Base-by-base conservation (phyloP, 2,113 vertebrate genomes). In the Actenoides lindsayi region DNA sequence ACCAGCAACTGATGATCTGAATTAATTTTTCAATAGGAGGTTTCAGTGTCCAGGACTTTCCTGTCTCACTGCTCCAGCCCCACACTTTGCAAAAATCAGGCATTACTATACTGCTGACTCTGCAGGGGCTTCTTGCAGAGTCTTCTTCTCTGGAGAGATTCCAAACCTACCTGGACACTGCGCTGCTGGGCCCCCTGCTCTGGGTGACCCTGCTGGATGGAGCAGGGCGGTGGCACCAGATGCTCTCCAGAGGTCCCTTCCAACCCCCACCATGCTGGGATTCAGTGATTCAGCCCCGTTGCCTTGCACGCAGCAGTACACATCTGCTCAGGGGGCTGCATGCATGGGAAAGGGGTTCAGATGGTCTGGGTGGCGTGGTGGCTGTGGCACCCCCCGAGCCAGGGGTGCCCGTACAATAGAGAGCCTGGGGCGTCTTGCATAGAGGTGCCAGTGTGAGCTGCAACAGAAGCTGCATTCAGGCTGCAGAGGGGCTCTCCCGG, bases 381-480 rank as follows among this genome's bases (percentile, higher is more conserved):
- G 20, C 76, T 1, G 3, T 93, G 84, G 8, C 39, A 51, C 31
- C 68, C 46, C 33, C 60, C 53, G 2, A 71, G 70, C 48, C 33
- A 31, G 87, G 42, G 42, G 13, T 56, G 53, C 21, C 39, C 0
- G 44, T 62, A 83, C 90, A 27, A 35, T 39, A 23, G 39, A 37
- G 75, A 54, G 70, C 53, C 75, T 77, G 69, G 69, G 24, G 51
- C 14, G 1, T 48, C 65, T 54, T 4, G 3, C 53, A 85, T 9
- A 94, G 74, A 23, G 27, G 44, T 73, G 62, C 33, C 79, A 59
- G 28, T 86, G 93, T 96, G 31, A 78, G 67, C 82, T 15, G 3
- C n/a, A 10, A 85, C 96, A 96, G 88, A 90, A 82, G 46, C 56
- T 84, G 23, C 79, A 69, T 96, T 96, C 86, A 88, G 18, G 67